These are phyloP conservation scores for Dryoscopus gambensis DNA, from an alignment of 2,113 vertebrate genomes.

Conservation along the genomic window DNA sequence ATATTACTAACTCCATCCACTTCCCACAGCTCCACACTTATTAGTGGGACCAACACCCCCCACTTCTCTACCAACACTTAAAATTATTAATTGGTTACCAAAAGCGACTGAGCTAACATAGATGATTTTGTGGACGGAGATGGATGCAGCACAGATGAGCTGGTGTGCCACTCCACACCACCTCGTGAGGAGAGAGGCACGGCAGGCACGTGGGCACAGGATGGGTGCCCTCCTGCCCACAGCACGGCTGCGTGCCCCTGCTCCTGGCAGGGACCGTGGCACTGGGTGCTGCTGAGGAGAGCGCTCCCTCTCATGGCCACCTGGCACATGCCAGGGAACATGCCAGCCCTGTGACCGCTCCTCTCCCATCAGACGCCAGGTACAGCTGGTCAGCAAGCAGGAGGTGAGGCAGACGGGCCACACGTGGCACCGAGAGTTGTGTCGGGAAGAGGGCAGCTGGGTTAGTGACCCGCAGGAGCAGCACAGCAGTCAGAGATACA, in stretches of 20 bases:
- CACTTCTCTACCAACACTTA: neutral
- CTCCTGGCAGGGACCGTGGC: fast-evolving
- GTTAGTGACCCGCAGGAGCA: neutral
- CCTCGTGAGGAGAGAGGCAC: neutral
- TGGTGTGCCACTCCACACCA: neutral
- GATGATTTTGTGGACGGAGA: neutral
- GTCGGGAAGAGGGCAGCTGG: neutral
- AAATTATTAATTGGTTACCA: neutral
- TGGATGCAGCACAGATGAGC: neutral
- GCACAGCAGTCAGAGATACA: neutral
- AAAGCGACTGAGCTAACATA: neutral
- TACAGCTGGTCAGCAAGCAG: neutral
- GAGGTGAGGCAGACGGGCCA: neutral
- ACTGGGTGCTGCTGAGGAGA: neutral
- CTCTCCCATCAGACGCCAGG: neutral
- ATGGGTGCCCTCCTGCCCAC: neutral
- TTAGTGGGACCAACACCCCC: neutral
- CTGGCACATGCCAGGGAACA: neutral
- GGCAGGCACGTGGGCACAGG: neutral
- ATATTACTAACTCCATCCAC: neutral
- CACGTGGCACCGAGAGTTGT: neutral
- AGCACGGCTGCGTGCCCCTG: fast-evolving
- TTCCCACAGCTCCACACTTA: neutral
- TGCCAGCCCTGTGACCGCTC: neutral
- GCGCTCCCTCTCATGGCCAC: neutral